A percentile compares a stretch with the other conserved stretches of the same genome.
Conservation (phyloP, 2,113 vertebrate genomes). For the Peromyscus leucopus region DNA sequence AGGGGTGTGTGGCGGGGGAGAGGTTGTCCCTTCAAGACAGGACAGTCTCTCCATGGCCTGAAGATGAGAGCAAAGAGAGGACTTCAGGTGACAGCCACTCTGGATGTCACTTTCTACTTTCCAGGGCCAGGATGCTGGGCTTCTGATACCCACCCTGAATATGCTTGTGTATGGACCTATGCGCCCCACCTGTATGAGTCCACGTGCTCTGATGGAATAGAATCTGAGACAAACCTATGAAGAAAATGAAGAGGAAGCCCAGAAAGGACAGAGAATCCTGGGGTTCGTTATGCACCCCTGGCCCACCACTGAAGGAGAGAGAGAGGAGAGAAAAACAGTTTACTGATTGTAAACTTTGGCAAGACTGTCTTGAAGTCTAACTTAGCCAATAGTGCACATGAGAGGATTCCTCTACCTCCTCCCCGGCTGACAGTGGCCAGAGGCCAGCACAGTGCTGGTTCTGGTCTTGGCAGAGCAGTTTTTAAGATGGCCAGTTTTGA, state of each 20-base stretch:
- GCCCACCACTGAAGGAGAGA: background rate
- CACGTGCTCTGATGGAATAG: background rate
- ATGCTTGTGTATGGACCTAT: background rate
- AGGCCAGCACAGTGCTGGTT: background rate
- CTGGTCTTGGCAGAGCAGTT: background rate
- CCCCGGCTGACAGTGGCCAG: background rate
- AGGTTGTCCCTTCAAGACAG: background rate
- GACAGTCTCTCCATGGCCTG: background rate
- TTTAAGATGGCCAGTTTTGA: background rate
- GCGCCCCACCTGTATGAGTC: background rate
- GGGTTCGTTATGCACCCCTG: background rate
- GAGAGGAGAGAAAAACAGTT: background rate
- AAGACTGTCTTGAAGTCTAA: background rate
- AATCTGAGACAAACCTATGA: background rate
- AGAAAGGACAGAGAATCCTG: background rate
- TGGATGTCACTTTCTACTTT: background rate
- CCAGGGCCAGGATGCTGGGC: background rate
- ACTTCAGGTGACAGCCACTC: accelerated
- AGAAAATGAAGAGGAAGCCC: background rate
- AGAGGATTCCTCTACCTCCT: no score
- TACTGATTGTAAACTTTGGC: background rate
- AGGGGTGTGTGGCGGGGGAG: background rate
- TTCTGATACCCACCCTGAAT: background rate
- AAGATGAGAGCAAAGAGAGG: background rate
- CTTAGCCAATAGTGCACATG: accelerated